Conservation (phyloP, 2,888 invertebrate genomes). For the Latheticus oryzae region DNA sequence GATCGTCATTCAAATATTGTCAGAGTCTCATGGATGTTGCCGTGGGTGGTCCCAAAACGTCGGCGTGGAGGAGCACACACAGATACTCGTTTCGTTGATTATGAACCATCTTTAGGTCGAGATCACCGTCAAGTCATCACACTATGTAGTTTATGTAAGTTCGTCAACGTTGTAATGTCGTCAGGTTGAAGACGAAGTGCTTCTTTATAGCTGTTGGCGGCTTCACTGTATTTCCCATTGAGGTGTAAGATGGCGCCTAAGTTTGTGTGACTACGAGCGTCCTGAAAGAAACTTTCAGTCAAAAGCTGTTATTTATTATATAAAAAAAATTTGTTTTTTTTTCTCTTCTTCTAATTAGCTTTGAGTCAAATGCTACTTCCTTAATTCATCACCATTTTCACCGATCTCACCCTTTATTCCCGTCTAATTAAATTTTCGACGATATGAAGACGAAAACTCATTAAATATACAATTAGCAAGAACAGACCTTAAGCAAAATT, state of each 20-base stretch:
- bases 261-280: constrained; percentile 92
- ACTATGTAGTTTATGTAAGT: constrained; percentile 80
- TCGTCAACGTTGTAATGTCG: constrained; percentile 88
- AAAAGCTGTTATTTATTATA: constrained; percentile 20
- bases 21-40: constrained; percentile 54
- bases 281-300: constrained; percentile 74
- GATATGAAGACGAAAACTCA: constrained; percentile 21
- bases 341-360: too few relatives aligned
- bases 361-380: background rate
- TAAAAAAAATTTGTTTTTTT: too few relatives aligned
- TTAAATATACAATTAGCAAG: constrained; percentile 24
- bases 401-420: constrained; percentile 7
- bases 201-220: constrained; percentile 86
- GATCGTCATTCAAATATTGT: constrained; percentile 64
- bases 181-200: constrained; percentile 89
- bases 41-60: constrained; percentile 49
- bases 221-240: constrained; percentile 89
- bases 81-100: constrained; percentile 53
- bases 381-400: background rate
- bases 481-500: constrained; percentile 21
- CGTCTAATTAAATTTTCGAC: constrained; percentile 23
- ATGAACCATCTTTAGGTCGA: constrained; percentile 12
- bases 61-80: constrained; percentile 43
- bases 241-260: constrained; percentile 95
- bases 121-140: constrained; percentile 68